Conservation (phyloP, 2,797 vertebrate genomes). For the Capromys pilorides region DNA sequence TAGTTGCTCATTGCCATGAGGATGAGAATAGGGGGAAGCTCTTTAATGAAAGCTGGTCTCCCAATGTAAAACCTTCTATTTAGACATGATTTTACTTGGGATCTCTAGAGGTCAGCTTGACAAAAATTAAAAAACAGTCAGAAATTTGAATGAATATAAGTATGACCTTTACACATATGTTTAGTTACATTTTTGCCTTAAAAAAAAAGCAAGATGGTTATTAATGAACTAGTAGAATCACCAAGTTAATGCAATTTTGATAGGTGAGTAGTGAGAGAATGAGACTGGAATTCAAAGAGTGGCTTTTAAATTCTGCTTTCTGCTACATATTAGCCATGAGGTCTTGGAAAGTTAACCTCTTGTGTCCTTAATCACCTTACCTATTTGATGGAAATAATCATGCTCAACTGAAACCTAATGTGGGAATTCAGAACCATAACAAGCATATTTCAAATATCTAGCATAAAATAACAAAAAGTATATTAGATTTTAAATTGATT, state of each 20-base stretch:
- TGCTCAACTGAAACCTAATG: not conserved
- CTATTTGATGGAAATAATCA: not conserved
- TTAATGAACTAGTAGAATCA: constrained; percentile 29
- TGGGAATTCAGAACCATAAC: not conserved
- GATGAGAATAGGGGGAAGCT: not conserved
- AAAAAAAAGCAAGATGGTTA: constrained; percentile 11
- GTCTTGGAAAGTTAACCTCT: not conserved
- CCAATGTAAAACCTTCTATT: constrained; percentile 43
- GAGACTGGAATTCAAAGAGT: not conserved
- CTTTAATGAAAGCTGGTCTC: constrained; percentile 39
- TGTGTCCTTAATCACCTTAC: not conserved
- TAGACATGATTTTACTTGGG: not conserved
- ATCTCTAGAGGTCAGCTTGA: not conserved
- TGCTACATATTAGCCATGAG: not conserved
- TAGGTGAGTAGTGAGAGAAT: constrained; percentile 22
- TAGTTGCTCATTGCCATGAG: constrained; percentile 46
- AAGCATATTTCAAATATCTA: not conserved
- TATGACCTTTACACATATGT: not conserved
- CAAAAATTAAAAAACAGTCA: constrained; percentile 35
- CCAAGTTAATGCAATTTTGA: not conserved
- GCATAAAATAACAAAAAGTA: not conserved
- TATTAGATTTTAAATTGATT: not conserved
- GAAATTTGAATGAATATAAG: constrained; percentile 39
- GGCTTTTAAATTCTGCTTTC: not conserved
- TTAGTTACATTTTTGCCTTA: constrained; percentile 26